Base-by-base conservation (phyloP, 2,113 vertebrate genomes). In the Tachuris rubrigastra region DNA sequence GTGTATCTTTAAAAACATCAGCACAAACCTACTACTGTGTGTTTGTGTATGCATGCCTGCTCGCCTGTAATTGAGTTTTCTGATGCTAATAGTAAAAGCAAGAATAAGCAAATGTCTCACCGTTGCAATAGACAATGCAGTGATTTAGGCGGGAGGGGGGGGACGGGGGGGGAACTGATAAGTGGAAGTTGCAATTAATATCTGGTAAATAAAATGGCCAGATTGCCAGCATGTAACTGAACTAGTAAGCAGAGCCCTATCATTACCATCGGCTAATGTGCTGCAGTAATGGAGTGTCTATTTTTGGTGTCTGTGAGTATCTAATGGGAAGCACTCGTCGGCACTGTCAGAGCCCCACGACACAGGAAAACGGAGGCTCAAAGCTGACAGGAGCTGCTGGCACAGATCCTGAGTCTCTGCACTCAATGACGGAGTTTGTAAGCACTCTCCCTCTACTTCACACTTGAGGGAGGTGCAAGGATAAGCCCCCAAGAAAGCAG, bases 1-100 rank as follows among this genome's bases (percentile, higher is more conserved):
- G 96, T 96, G 96, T 95, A 91, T 97, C 96, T 96, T 97, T 96
- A 95, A 97, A 96, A 97, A 92, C 97, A 93, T 92, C 85, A 93
- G 95, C 89, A 95, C 87, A 94, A 91, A 86, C 85, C 86, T 96
- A 92, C 96, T 94, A 94, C 93, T 89, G 66, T 80, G 83, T 96
- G 95, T 94, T 94, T 95, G 75, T 92, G 76, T 92, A 89, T 79
- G 81, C 79, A 71, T 59, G 69, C 66, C 66, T 91, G 83, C 92
- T 46, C 9, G 46, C 75, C 76, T 37, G 83, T 93, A 92, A 89
- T 87, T 88, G 93, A 90, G 86, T 93, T 91, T 94, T 88, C 84
- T 87, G 67, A 73, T 84, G 69, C 60, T 85, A 73, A 92, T 74
- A 89, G 63, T 73, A 92, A 87, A 92, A 81, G 76, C 35, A 75